Evolutionary conservation across 2,113 vertebrate genomes (phyloP), one percentile per base, ranked within the genome.

Genomic region (Morone chrysops): DNA sequence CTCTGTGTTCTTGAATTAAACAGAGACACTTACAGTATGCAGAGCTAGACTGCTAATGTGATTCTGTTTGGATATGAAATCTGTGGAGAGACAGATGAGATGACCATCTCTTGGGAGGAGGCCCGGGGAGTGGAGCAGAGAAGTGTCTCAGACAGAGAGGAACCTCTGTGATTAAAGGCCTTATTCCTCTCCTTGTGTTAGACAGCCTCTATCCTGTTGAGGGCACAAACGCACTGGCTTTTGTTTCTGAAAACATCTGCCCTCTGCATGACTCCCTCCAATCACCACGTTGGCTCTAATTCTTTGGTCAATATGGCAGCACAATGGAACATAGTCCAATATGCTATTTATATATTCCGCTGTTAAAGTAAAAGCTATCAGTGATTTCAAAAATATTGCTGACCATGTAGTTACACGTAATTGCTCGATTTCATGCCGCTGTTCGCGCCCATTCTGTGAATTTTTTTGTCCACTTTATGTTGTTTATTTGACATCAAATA

Each of bases 21-120:
- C 81, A 66, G 70, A 81, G 77, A 77, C 70, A 68, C 72, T 73
- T 73, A 76, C 31, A 31, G 31, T 31, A 13, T 81, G 75, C 87
- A 72, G 83, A 84, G 71, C 60, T 31, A 65, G 66, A 25, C 43
- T 18, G 14, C 77, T 85, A 87, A 92, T 89, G 71, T 73, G 67
- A 90, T 87, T 89, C 45, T 85, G 82, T 93, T 90, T 89, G 71
- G 79, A 88, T 90, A 83, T 85, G 83, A 89, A 90, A 84, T 86
- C 79, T 80, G 81, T 20, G 40, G 74, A 81, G 89, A 83, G 84
- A 78, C 78, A 66, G 79, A 89, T 67, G 80, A 90, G 87, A 87
- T 89, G 86, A 62, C 83, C 87, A 77, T 85, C 89, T 89, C 83
- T 57, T 65, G 83, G 80, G 83, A 90, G 70, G 79, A 89, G 81